Percentiles rank a stretch among this genome's conserved stretches.
Evolutionary conservation across 2,888 invertebrate species (phyloP).

Genomic region (Girardia tigrina): DNA sequence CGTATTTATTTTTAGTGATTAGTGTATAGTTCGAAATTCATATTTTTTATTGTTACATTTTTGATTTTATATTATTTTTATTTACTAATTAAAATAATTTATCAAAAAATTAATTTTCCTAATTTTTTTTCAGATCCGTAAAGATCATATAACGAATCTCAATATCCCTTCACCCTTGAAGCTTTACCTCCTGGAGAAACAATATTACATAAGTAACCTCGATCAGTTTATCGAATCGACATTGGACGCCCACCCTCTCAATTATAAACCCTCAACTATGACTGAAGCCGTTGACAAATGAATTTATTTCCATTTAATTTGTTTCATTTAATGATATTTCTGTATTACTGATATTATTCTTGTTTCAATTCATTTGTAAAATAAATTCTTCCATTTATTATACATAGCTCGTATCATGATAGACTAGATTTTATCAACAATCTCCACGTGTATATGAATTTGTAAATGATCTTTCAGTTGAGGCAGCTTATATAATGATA

Average conservation of each 20-base stretch:
- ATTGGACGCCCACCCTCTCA: not conserved
- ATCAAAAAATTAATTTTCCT: not conserved
- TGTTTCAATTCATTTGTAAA: not conserved
- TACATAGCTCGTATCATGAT: not conserved
- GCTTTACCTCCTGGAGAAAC: slow-evolving; percentile 13
- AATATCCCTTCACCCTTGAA: not conserved
- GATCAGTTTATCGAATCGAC: not conserved
- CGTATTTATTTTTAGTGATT: no score
- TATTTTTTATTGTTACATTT: not conserved
- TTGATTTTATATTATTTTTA: not conserved
- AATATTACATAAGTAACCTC: not conserved
- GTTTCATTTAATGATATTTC: not conserved
- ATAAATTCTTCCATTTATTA: not conserved
- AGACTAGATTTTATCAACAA: not conserved
- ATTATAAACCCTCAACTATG: not conserved
- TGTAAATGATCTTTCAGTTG: not conserved
- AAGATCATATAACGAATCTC: not conserved
- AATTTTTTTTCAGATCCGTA: not conserved
- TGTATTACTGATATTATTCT: not conserved
- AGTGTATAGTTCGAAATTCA: no score
- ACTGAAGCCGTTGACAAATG: not conserved
- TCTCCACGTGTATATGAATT: not conserved
- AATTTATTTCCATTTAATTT: not conserved
- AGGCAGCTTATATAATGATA: not conserved
- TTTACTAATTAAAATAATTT: not conserved